Conservation (phyloP, 2,888 invertebrate species). For the Leucozona laternaria region DNA sequence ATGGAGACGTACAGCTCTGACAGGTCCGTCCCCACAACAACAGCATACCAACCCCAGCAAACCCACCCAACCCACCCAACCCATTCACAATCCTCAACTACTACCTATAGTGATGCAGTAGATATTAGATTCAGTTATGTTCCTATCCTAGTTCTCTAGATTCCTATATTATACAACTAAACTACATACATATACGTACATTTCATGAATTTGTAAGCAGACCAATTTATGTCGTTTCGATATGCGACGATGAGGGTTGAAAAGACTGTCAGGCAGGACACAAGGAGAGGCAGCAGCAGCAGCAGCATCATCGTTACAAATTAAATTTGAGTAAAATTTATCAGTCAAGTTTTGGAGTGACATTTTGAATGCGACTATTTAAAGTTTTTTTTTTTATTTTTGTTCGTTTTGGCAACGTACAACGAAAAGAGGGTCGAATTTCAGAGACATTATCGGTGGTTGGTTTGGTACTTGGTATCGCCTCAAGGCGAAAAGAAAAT, state of each 20-base stretch:
- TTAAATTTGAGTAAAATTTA: conserved; percentile 72
- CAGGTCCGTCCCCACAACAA: conserved; percentile 1
- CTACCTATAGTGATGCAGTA: conserved; percentile 17
- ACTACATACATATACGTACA: conserved; percentile 31
- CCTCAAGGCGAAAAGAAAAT: conserved; percentile 30
- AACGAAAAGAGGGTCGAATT: conserved; percentile 25
- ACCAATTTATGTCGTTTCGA: conserved; percentile 69
- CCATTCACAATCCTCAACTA: neutral
- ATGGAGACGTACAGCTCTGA: conserved; percentile 63
- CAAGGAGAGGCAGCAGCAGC: neutral
- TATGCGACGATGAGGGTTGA: conserved; percentile 62
- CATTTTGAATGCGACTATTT: conserved; percentile 67
- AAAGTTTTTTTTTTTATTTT: conserved; percentile 23
- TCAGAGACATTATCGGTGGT: conserved; percentile 10
- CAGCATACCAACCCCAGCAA: neutral
- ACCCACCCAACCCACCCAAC: neutral
- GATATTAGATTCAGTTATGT: conserved; percentile 36
- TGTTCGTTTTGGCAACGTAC: neutral
- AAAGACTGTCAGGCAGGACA: conserved; percentile 45
- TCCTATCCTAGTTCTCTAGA: conserved; percentile 8
- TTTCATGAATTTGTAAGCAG: conserved; percentile 72
- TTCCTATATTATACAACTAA: neutral
- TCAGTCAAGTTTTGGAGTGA: conserved; percentile 62
- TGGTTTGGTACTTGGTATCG: conserved; percentile 6
- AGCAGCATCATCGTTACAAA: conserved; percentile 50